Conservation (phyloP, 2,797 vertebrate genomes). For the Poecile montanus region DNA sequence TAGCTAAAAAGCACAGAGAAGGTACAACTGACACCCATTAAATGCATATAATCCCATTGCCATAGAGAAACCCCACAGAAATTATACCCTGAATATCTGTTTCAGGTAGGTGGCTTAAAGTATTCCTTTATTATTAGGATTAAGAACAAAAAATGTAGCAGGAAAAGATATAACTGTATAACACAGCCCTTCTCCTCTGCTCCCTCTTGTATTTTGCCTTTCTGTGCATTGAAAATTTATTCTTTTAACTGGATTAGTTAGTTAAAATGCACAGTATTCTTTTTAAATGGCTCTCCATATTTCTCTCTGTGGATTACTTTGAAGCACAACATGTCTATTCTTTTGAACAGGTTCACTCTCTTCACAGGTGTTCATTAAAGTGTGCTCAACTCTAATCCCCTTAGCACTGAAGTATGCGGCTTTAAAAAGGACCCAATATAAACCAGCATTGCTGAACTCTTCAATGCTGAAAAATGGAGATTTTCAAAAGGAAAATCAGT, state of each 20-base stretch:
- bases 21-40: constrained; percentile 45
- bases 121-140: constrained; percentile 14
- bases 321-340: constrained; percentile 22
- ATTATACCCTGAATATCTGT: background rate
- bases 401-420: constrained; percentile 23
- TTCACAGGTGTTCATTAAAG: constrained; percentile 66
- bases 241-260: constrained; percentile 40
- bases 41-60: background rate
- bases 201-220: background rate
- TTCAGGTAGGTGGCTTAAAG: background rate
- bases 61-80: background rate
- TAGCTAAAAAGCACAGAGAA: constrained; percentile 48
- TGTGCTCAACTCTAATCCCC: constrained; percentile 38
- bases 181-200: background rate
- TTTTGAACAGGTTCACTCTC: constrained; percentile 50
- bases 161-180: background rate
- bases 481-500: constrained; percentile 11
- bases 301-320: constrained; percentile 41
- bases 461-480: background rate
- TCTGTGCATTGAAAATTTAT: background rate
- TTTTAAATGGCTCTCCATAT: constrained; percentile 16
- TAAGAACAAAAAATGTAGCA: background rate
- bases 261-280: constrained; percentile 22
- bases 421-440: background rate
- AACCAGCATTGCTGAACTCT: background rate